Conservation (phyloP, 2,113 vertebrate species). For the Meleagris gallopavo region DNA sequence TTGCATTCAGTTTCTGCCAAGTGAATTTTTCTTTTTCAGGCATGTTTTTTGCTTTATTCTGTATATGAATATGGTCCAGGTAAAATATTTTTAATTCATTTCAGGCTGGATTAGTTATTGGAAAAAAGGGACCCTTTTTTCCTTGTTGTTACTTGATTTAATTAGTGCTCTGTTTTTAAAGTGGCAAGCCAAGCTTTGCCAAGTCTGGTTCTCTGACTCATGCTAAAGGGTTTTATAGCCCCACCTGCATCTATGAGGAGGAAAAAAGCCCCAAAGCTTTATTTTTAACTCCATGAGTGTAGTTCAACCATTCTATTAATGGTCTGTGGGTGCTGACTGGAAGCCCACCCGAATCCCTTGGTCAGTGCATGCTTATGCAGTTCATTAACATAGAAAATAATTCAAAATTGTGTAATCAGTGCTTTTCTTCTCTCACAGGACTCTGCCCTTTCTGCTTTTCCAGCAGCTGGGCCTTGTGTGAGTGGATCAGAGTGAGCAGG, state of each 20-base stretch:
- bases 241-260: conserved; percentile 70
- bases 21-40: conserved; percentile 7
- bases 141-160: conserved; percentile 77
- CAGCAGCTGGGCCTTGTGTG: accelerated
- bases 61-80: conserved; percentile 71
- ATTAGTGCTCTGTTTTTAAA: conserved; percentile 74
- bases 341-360: neutral
- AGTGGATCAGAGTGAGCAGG: neutral
- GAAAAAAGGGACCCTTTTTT: conserved; percentile 62
- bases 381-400: neutral
- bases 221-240: conserved; percentile 75
- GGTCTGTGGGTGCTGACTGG: neutral
- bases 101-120: conserved; percentile 76
- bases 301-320: conserved; percentile 18
- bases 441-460: neutral
- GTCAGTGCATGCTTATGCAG: neutral
- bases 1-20: conserved; percentile 50
- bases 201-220: conserved; percentile 73
- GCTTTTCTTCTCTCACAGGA: neutral
- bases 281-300: conserved; percentile 67
- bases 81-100: conserved; percentile 83
- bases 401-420: neutral
- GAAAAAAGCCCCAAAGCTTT: conserved; percentile 69
- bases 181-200: conserved; percentile 62
- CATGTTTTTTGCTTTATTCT: conserved; percentile 65